Evolutionary conservation across 2,888 invertebrate genomes (phyloP).

Genomic region (Criorhina ranunculi): DNA sequence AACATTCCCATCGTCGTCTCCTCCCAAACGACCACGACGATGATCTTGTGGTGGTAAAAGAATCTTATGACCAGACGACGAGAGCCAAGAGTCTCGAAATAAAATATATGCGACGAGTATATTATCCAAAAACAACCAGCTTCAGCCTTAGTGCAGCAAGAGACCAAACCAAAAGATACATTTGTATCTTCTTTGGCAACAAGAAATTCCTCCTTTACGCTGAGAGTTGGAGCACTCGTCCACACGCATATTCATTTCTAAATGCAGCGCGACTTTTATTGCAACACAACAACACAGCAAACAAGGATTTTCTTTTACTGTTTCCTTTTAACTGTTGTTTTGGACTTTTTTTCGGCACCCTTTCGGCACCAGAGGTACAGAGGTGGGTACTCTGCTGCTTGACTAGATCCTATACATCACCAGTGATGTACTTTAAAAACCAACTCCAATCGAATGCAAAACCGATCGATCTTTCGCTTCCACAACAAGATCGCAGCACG

Average conservation of each 20-base stretch:
- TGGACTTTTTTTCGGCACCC: conserved; percentile 51
- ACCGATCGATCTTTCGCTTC: conserved; percentile 71
- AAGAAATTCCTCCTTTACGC: conserved; percentile 71
- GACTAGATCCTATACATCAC: conserved; percentile 30
- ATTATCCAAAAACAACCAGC: conserved; percentile 66
- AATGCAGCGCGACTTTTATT: conserved; percentile 24
- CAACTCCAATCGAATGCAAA: conserved; percentile 69
- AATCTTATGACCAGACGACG: conserved; percentile 47
- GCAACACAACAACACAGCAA: conserved; percentile 6
- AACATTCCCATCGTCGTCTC: conserved; percentile 67
- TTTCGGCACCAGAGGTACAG: conserved; percentile 12
- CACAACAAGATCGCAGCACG: conserved; percentile 59
- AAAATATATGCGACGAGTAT: conserved; percentile 74
- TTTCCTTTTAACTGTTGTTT: conserved; percentile 71
- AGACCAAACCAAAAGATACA: conserved; percentile 56
- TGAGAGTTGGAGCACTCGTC: conserved; percentile 13
- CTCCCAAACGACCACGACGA: conserved; percentile 1
- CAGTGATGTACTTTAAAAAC: conserved; percentile 39
- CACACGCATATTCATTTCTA: conserved; percentile 64
- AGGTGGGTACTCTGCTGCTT: neutral
- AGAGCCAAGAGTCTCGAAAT: conserved; percentile 43
- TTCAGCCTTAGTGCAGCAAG: conserved; percentile 8
- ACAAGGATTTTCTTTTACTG: conserved; percentile 65
- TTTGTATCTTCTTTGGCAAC: conserved; percentile 55
- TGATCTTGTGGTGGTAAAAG: conserved; percentile 15